Percentiles rank a stretch among this genome's conserved stretches.
Conservation (phyloP, 2,888 invertebrate species). For the Campaea margaritaria region DNA sequence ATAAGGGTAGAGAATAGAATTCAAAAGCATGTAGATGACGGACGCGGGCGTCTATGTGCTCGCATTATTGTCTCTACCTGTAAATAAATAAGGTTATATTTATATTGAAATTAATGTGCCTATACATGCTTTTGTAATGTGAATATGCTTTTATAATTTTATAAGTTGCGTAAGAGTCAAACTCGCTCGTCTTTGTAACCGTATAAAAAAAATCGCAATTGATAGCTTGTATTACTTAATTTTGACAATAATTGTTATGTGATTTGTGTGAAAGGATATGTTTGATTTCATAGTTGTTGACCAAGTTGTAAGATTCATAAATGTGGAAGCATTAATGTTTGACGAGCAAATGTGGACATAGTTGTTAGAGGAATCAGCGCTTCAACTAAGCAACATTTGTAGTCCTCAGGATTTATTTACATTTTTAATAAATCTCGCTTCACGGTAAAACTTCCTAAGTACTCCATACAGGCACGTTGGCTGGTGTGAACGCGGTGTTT, state of each 20-base stretch:
- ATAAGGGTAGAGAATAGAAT: no score
- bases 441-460: not conserved
- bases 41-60: no score
- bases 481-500: slow-evolving; percentile 1
- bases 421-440: not conserved
- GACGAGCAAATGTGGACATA: not conserved
- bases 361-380: not conserved
- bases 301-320: slow-evolving; percentile 1
- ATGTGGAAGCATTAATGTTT: slow-evolving; percentile 7
- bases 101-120: no score
- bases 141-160: slow-evolving; percentile 4
- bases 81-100: no score
- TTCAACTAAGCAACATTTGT: not conserved
- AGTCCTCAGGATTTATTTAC: not conserved
- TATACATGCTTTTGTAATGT: not conserved
- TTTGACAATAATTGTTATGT: slow-evolving; percentile 41
- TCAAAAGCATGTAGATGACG: no score
- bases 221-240: slow-evolving; percentile 46
- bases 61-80: no score
- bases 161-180: slow-evolving; percentile 32
- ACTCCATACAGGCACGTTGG: not conserved
- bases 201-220: slow-evolving; percentile 43
- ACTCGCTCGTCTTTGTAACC: slow-evolving; percentile 48
- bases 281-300: slow-evolving; percentile 10
- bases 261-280: slow-evolving; percentile 13